phyloP scores from a whole-genome alignment of 2,797 vertebrate species.

The Acestrorhynchus altus region DNA sequence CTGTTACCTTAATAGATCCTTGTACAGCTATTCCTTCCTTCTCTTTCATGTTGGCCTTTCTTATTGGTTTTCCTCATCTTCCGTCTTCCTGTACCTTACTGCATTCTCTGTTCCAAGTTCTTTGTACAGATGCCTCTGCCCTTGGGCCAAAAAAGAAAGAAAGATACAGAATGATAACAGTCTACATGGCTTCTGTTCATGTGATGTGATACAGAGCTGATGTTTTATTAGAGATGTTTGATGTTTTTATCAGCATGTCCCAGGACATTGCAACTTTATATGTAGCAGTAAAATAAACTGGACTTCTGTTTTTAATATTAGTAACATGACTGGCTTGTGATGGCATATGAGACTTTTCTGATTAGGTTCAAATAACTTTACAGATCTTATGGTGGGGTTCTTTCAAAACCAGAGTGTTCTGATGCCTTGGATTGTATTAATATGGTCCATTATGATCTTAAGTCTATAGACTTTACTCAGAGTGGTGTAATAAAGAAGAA shows the following conservation, averaged over 20 bases:
- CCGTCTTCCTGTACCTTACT: not conserved
- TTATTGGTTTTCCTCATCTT: conserved; percentile 18
- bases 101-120: not conserved
- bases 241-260: conserved; percentile 42
- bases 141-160: conserved; percentile 5
- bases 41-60: conserved; percentile 7
- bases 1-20: conserved; percentile 14
- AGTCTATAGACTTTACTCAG: no score
- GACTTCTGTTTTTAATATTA: conserved; percentile 38
- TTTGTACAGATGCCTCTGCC: not conserved
- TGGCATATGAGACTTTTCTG: conserved; percentile 24
- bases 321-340: conserved; percentile 29
- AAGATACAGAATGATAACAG: conserved; percentile 15
- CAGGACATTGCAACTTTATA: conserved; percentile 25
- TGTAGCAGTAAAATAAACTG: conserved; percentile 10
- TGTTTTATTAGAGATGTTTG: conserved; percentile 36
- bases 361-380: conserved; percentile 30
- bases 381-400: not conserved
- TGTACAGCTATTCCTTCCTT: not conserved
- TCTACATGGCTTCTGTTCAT: conserved; percentile 26
- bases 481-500: no score
- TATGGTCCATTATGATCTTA: no score
- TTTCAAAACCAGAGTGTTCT: no score
- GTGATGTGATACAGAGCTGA: conserved; percentile 25
- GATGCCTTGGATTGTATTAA: no score